phyloP scores from a whole-genome alignment of 2,888 invertebrate genomes.

The Matsumyia berberina region DNA sequence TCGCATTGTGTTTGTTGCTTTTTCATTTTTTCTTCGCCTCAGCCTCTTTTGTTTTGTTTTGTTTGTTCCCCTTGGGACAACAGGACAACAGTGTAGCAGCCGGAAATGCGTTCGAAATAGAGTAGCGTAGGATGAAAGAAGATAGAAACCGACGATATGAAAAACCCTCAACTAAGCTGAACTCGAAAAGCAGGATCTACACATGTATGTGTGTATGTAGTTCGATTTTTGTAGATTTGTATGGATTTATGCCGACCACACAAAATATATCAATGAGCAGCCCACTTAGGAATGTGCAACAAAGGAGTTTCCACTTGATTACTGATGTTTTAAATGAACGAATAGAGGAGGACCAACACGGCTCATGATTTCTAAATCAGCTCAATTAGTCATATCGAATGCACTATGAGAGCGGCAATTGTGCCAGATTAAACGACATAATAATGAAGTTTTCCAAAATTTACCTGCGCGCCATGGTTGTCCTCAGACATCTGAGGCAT shows the following conservation, averaged over 20 bases:
- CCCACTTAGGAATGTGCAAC: constrained; percentile 47
- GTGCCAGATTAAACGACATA: not conserved
- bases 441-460: constrained; percentile 26
- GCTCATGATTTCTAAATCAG: constrained; percentile 39
- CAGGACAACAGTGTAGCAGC: constrained; percentile 49
- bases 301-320: constrained; percentile 68
- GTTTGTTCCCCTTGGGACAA: constrained; percentile 10
- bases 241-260: constrained; percentile 60
- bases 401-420: constrained; percentile 10
- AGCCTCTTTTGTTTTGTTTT: constrained; percentile 33
- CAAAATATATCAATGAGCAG: constrained; percentile 39
- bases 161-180: constrained; percentile 4
- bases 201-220: no score
- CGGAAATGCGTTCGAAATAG: constrained; percentile 66
- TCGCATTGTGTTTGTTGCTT: constrained; percentile 66
- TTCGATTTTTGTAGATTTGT: constrained; percentile 19
- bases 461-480: constrained; percentile 10
- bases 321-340: constrained; percentile 40
- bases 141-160: constrained; percentile 17
- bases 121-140: constrained; percentile 46
- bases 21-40: constrained; percentile 39
- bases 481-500: constrained; percentile 4
- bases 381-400: constrained; percentile 31
- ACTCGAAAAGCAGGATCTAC: constrained; percentile 39
- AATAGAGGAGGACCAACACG: not conserved